Evolutionary conservation across 2,113 vertebrate genomes (phyloP).

Genomic region (Ctenomys sociabilis): DNA sequence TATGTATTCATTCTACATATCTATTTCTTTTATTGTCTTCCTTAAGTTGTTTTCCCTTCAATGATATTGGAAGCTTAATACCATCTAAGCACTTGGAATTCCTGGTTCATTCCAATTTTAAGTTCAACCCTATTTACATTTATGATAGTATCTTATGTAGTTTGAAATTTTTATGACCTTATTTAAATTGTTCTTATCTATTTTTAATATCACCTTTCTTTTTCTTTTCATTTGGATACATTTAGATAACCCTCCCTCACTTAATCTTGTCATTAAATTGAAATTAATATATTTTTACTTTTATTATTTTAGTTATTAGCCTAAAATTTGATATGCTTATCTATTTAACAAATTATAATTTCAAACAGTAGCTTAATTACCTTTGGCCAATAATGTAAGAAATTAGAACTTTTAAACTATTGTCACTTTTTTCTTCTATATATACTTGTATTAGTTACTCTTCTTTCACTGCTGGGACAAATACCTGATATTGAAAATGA

Average conservation of each 20-base stretch:
- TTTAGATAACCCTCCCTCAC: not conserved
- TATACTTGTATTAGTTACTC: not conserved
- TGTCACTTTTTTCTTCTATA: not conserved
- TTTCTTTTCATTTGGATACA: not conserved
- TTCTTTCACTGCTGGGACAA: too few species aligned
- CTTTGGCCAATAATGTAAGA: constrained; percentile 1
- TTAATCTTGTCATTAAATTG: constrained; percentile 16
- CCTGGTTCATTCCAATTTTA: constrained; percentile 4
- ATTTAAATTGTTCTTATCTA: not conserved
- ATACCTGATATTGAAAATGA: too few species aligned
- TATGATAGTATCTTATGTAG: not conserved
- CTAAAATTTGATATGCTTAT: not conserved
- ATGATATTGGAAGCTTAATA: not conserved
- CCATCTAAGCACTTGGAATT: not conserved
- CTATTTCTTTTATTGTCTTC: not conserved
- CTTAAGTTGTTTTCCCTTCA: not conserved
- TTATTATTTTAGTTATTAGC: not conserved
- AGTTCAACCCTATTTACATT: not conserved
- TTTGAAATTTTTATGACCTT: not conserved
- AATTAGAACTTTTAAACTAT: not conserved
- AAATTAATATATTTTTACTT: not conserved
- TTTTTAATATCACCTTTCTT: not conserved
- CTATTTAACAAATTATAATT: not conserved
- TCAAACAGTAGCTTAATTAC: not conserved
- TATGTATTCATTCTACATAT: not conserved